A percentile compares a stretch with the other conserved stretches of the same genome.
Conservation (phyloP, 2,888 invertebrate species). For the Conchocele bisecta region DNA sequence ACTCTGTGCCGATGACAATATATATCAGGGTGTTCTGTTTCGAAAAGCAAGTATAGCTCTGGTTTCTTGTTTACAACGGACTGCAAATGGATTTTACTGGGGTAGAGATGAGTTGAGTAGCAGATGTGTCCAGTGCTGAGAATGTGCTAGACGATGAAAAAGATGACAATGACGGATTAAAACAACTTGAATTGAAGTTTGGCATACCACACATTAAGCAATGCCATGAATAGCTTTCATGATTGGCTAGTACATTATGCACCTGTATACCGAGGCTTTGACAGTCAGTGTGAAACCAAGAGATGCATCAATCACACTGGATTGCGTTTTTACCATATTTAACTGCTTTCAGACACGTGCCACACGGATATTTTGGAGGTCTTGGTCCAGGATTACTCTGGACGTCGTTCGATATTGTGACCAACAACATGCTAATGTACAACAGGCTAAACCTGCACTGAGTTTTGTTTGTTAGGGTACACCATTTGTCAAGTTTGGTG, state of each 20-base stretch:
- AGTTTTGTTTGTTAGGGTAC: no score
- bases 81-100: neutral
- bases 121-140: neutral
- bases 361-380: slow-evolving; percentile 15
- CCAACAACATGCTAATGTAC: slow-evolving; percentile 83
- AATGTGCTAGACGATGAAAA: neutral
- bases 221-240: slow-evolving; percentile 15
- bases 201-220: slow-evolving; percentile 13
- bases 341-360: neutral
- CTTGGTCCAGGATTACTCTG: slow-evolving; percentile 13
- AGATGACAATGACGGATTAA: neutral
- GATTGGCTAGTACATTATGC: neutral
- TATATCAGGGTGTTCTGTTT: neutral
- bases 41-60: neutral
- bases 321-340: neutral
- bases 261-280: neutral
- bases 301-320: slow-evolving; percentile 3
- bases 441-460: no score
- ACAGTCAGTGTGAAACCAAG: slow-evolving; percentile 6
- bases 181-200: slow-evolving; percentile 1
- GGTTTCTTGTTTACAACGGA: neutral
- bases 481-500: no score
- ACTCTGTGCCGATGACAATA: neutral
- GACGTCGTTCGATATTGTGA: slow-evolving; percentile 35
- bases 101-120: neutral